A percentile compares a stretch with the other conserved stretches of the same genome.
Evolutionary conservation across 2,797 vertebrate species (phyloP).

Genomic region (Remorina albescens): DNA sequence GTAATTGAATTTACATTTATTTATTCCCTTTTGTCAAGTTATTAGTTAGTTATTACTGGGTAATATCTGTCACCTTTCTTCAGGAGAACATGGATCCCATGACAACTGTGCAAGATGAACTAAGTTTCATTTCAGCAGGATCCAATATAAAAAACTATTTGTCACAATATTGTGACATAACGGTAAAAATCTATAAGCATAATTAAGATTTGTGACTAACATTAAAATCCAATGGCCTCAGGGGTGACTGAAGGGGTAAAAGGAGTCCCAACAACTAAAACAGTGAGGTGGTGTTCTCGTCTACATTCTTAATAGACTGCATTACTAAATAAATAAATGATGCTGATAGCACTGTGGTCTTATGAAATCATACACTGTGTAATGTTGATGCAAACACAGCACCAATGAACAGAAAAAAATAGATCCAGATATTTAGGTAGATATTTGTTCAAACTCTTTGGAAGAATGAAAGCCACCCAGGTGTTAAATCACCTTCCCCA

Average conservation of each 20-base stretch:
- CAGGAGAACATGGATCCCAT: conserved; percentile 15
- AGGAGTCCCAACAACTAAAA: neutral
- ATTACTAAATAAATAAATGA: neutral
- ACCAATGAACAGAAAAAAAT: neutral
- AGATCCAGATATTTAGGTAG: too few species aligned
- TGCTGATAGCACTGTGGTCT: conserved; percentile 4
- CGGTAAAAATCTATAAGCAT: conserved; percentile 12
- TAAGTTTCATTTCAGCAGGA: conserved; percentile 9
- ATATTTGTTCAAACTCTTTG: conserved; percentile 10
- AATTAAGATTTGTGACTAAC: neutral
- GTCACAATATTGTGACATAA: conserved; percentile 39
- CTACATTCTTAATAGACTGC: neutral
- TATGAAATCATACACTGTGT: conserved; percentile 1
- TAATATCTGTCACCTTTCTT: conserved; percentile 58
- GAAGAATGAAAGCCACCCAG: conserved; percentile 13
- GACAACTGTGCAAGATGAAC: conserved; percentile 21
- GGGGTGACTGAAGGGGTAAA: conserved; percentile 5
- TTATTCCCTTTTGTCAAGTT: conserved; percentile 71
- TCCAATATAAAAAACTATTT: neutral
- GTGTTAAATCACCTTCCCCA: conserved; percentile 14
- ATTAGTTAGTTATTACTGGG: conserved; percentile 68
- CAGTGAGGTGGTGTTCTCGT: neutral
- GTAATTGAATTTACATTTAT: conserved; percentile 78
- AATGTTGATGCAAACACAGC: conserved; percentile 1
- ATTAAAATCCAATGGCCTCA: conserved; percentile 8